Evolutionary conservation across 2,113 vertebrate genomes (phyloP).

Genomic region (Acinonyx jubatus): DNA sequence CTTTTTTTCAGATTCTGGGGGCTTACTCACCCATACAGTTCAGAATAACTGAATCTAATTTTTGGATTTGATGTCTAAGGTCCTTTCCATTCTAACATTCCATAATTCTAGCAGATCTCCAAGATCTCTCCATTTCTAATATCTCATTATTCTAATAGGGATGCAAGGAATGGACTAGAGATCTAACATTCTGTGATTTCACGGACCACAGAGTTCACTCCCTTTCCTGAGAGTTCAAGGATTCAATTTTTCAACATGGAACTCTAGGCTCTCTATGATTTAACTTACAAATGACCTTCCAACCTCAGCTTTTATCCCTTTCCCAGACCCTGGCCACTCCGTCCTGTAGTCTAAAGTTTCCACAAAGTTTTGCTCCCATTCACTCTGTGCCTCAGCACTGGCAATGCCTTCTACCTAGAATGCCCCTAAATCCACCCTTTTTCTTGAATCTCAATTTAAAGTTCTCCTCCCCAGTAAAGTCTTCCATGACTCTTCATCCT

Average conservation of each 20-base stretch:
- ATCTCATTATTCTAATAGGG: slow-evolving; percentile 7
- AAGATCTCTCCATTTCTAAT: slow-evolving; percentile 9
- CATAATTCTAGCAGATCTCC: background rate
- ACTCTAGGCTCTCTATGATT: slow-evolving; percentile 8
- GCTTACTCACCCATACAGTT: background rate
- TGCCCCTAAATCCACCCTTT: background rate
- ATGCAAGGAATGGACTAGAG: slow-evolving; percentile 34
- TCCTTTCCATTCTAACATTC: background rate
- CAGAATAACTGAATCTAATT: slow-evolving; percentile 10
- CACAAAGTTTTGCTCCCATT: background rate
- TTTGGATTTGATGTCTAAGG: background rate
- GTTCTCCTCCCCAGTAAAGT: background rate
- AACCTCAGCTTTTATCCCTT: background rate
- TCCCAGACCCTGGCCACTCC: background rate
- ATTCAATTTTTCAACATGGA: background rate
- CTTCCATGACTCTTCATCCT: background rate
- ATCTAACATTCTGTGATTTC: background rate
- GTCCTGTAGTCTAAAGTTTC: background rate
- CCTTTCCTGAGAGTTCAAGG: background rate
- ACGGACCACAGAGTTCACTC: background rate
- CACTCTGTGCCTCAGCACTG: background rate
- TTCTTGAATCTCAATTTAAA: slow-evolving; percentile 11
- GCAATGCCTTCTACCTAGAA: background rate
- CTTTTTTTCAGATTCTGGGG: background rate
- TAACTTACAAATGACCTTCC: background rate